These are phyloP conservation scores for Drosophila sucinea DNA, from an alignment of 1,140 invertebrate species.

Conservation along the genomic window DNA sequence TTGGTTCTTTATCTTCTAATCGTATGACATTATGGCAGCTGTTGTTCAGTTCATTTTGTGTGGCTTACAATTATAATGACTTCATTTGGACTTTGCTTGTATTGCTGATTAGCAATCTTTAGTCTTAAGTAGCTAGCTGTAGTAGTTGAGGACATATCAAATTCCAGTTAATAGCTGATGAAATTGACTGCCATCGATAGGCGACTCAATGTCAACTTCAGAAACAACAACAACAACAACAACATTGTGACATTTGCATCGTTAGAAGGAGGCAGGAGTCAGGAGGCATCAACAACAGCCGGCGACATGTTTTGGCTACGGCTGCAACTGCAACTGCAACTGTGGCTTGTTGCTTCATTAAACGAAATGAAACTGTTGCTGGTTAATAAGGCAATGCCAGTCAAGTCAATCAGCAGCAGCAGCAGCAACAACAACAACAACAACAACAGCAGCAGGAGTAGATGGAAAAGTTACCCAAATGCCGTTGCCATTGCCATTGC, in stretches of 20 bases:
- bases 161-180: neutral
- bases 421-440: too few species aligned
- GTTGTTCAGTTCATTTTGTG: neutral
- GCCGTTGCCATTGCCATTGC: constrained; percentile 28
- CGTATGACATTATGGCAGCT: too few species aligned
- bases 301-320: constrained; percentile 39
- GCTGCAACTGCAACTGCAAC: too few species aligned
- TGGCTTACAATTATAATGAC: neutral
- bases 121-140: neutral
- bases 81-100: neutral
- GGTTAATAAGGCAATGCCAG: constrained; percentile 67
- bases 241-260: constrained; percentile 58
- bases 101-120: neutral
- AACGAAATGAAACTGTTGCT: constrained; percentile 48
- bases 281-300: constrained; percentile 10
- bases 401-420: constrained; percentile 64
- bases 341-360: constrained; percentile 65
- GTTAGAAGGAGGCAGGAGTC: constrained; percentile 33
- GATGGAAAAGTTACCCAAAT: constrained; percentile 60
- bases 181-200: constrained; percentile 6
- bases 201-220: constrained; percentile 20
- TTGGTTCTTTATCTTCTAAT: too few species aligned
- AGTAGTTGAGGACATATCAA: neutral
- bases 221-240: constrained; percentile 38
- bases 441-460: constrained; percentile 28